Percentiles rank a stretch among this genome's conserved stretches.
Conservation (phyloP, 1,140 invertebrate genomes). For the Drosophila sp. region DNA sequence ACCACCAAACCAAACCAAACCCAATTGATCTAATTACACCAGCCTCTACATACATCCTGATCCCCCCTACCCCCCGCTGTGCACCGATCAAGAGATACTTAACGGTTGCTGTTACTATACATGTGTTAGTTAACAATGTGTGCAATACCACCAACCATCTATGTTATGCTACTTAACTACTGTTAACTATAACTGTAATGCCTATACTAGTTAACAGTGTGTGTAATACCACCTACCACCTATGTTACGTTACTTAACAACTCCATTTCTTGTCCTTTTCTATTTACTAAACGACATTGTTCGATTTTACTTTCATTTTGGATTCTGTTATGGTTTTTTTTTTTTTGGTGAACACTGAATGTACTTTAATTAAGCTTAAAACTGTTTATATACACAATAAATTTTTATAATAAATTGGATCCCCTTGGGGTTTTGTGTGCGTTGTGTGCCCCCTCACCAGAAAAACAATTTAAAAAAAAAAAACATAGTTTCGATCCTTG, state of each 20-base stretch:
- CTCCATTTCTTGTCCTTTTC: slow-evolving; percentile 3
- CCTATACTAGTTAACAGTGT: too few species aligned
- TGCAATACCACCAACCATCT: too few species aligned
- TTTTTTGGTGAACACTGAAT: background rate
- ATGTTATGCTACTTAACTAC: background rate
- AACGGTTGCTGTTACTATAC: background rate
- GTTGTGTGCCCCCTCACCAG: background rate
- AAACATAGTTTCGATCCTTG: background rate
- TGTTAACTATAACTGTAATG: background rate
- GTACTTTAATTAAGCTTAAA: slow-evolving; percentile 20
- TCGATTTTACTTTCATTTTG: background rate
- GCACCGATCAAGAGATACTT: background rate
- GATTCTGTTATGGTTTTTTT: background rate
- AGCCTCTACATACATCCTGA: background rate
- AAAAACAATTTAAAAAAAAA: background rate
- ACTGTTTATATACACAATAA: background rate
- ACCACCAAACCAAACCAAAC: background rate
- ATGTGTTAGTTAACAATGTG: too few species aligned
- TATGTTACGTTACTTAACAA: background rate
- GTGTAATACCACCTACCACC: too few species aligned
- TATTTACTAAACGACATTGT: background rate
- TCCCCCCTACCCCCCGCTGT: background rate
- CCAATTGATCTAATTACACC: background rate
- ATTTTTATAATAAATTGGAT: background rate
- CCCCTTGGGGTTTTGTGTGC: slow-evolving; percentile 4